These are phyloP conservation scores for Pomacea maculata DNA, from an alignment of 1,140 invertebrate genomes.

Conservation along the genomic window DNA sequence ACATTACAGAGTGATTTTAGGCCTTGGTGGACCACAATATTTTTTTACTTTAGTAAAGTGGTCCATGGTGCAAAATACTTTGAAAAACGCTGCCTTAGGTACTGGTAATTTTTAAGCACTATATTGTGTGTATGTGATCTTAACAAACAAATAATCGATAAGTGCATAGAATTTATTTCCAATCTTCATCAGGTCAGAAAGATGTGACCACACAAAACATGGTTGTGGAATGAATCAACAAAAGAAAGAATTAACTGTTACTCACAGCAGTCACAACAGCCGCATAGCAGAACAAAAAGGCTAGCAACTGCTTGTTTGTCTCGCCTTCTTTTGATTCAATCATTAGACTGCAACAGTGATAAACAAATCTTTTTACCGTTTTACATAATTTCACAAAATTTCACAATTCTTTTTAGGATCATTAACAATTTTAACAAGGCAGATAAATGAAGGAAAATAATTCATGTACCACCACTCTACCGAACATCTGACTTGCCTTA, in stretches of 20 bases:
- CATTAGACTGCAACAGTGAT: neutral
- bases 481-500: too few relatives aligned
- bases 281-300: neutral
- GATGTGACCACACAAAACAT: neutral
- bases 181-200: neutral
- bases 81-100: neutral
- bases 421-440: neutral
- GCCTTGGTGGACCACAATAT: too few relatives aligned
- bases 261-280: constrained; percentile 3
- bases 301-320: neutral
- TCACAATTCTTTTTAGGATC: neutral
- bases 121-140: neutral
- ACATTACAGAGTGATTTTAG: too few relatives aligned
- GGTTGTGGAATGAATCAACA: neutral
- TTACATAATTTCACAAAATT: neutral
- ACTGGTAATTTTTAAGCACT: neutral
- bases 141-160: neutral
- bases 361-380: neutral
- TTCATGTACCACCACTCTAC: too few relatives aligned
- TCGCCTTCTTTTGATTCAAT: neutral
- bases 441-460: neutral
- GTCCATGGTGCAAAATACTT: too few relatives aligned
- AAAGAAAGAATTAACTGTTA: neutral
- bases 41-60: too few relatives aligned
- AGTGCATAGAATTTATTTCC: neutral